Percentiles rank a stretch among this genome's conserved stretches.
These are phyloP conservation scores for Parnassius orleans DNA, from an alignment of 2,888 invertebrate species.

Conservation along the genomic window DNA sequence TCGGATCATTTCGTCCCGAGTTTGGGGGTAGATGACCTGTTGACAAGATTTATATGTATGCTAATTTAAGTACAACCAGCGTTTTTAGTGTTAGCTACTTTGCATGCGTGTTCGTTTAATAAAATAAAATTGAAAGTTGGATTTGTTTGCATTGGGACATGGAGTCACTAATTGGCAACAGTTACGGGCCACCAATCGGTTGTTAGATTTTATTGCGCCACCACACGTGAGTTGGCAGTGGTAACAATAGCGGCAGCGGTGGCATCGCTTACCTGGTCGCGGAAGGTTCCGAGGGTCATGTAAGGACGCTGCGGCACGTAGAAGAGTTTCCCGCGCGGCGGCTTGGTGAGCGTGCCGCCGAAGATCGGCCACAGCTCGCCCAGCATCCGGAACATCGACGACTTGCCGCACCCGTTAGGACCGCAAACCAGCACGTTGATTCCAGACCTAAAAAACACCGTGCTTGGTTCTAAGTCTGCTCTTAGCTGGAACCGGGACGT, in stretches of 20 bases:
- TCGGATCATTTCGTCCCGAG: constrained; percentile 89
- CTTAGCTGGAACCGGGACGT: too few relatives aligned
- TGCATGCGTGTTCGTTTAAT: too few relatives aligned
- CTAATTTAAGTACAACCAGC: too few relatives aligned
- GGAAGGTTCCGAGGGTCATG: constrained; percentile 96
- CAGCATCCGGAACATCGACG: constrained; percentile 96
- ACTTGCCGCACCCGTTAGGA: constrained; percentile 99
- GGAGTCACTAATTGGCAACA: too few relatives aligned
- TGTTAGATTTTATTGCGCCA: too few relatives aligned
- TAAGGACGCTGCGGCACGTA: constrained; percentile 98
- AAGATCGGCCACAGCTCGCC: constrained; percentile 99
- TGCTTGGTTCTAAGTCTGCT: too few relatives aligned
- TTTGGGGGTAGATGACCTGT: constrained; percentile 95
- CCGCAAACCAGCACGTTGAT: constrained; percentile 99
- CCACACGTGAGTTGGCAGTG: too few relatives aligned
- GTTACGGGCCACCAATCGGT: too few relatives aligned
- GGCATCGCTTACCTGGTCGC: constrained; percentile 87
- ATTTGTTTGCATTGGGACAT: too few relatives aligned
- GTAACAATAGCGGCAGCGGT: too few relatives aligned
- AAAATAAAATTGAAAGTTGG: too few relatives aligned
- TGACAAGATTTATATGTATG: neutral
- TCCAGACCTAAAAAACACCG: constrained; percentile 83
- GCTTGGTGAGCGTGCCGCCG: constrained; percentile 96
- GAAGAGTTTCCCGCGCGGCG: constrained; percentile 96
- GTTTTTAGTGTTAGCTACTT: too few relatives aligned